Conservation (phyloP, 2,113 vertebrate species). For the Petaurus breviceps region DNA sequence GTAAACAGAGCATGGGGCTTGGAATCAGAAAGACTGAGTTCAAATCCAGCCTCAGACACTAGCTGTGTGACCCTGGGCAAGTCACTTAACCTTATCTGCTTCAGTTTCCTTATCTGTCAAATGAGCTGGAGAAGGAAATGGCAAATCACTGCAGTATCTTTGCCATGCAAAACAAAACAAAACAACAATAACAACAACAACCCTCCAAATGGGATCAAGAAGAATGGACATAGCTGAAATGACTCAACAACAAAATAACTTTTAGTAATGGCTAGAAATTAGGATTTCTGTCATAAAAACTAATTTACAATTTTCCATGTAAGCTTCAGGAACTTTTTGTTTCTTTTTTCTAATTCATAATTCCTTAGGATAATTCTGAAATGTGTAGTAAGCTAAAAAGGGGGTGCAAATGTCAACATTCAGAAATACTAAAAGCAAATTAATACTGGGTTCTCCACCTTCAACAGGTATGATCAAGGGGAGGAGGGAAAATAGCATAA, state of each 20-base stretch:
- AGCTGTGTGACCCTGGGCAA: neutral
- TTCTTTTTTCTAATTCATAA: neutral
- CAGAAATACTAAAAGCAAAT: slow-evolving; percentile 24
- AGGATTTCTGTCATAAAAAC: neutral
- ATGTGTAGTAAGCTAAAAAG: neutral
- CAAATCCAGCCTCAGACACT: neutral
- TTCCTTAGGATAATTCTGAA: slow-evolving; percentile 36
- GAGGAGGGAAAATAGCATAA: slow-evolving; percentile 4
- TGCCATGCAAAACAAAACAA: too few species aligned
- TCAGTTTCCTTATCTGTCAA: neutral
- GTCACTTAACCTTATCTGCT: neutral
- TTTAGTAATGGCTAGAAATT: neutral
- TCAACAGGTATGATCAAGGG: slow-evolving; percentile 28
- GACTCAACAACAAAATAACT: neutral
- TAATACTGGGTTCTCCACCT: slow-evolving; percentile 13
- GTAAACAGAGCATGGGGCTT: neutral
- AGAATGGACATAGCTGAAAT: neutral
- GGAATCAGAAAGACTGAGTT: neutral
- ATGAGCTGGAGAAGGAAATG: neutral
- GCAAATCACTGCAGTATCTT: too few species aligned
- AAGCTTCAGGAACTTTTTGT: neutral
- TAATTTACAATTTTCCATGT: slow-evolving; percentile 24
- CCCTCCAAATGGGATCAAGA: neutral
- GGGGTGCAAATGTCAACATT: neutral
- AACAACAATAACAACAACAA: too few species aligned